Conservation (phyloP, 2,113 vertebrate species). For the Protobothrops mucrosquamatus region DNA sequence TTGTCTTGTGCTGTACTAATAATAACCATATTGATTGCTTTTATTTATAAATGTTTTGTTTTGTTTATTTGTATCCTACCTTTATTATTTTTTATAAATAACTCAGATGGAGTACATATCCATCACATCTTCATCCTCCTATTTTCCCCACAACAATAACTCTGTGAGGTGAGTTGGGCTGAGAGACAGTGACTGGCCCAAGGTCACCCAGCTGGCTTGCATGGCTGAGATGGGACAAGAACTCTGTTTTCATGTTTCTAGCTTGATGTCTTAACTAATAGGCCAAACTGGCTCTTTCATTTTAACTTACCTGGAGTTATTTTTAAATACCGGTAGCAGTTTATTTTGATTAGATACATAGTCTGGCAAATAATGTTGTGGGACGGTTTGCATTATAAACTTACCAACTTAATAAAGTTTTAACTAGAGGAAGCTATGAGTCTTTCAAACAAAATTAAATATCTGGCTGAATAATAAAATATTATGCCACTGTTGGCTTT, state of each 20-base stretch:
- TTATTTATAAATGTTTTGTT: neutral
- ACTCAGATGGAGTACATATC: neutral
- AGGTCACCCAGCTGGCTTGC: neutral
- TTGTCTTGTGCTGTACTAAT: neutral
- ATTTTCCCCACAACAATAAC: neutral
- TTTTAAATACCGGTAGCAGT: neutral
- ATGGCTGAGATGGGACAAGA: neutral
- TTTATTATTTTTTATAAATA: neutral
- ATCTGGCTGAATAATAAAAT: neutral
- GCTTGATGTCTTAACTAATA: neutral
- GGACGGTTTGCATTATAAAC: neutral
- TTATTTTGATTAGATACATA: neutral
- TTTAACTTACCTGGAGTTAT: neutral
- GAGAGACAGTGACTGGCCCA: neutral
- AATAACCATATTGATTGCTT: neutral
- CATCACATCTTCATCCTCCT: neutral
- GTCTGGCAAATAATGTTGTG: neutral
- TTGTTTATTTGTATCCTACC: neutral
- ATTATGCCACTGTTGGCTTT: neutral
- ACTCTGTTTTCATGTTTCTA: neutral
- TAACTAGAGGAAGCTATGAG: neutral
- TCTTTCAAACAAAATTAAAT: slow-evolving; percentile 22
- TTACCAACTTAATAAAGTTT: neutral
- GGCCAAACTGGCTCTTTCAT: neutral
- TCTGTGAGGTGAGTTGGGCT: neutral